A percentile compares a stretch with the other conserved stretches of the same genome.
Conservation (phyloP, 2,797 vertebrate species). For the Geotrypetes seraphini region DNA sequence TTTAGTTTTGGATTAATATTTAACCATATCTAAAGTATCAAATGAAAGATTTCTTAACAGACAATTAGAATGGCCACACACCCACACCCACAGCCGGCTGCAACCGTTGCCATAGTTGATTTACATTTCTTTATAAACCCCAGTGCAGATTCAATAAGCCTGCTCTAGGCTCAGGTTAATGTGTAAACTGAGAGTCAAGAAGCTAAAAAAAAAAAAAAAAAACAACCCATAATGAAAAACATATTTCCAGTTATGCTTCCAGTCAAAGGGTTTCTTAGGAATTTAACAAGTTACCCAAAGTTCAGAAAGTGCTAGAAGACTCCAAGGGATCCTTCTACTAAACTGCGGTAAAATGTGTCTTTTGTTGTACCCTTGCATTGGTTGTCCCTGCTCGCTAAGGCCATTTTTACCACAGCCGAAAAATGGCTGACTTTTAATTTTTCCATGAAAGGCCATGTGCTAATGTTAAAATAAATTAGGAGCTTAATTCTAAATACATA, state of each 20-base stretch:
- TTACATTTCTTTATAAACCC: slow-evolving; percentile 16
- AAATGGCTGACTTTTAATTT: no score
- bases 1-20: slow-evolving; percentile 26
- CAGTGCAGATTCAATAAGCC: slow-evolving; percentile 12
- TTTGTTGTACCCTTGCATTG: no score
- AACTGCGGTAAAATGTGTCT: no score
- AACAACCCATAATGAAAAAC: neutral
- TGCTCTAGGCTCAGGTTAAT: slow-evolving; percentile 10
- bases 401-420: no score
- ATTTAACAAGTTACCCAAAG: neutral
- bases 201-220: slow-evolving; percentile 3
- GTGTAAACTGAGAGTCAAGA: slow-evolving; percentile 4
- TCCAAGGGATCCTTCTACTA: no score
- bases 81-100: slow-evolving; percentile 15
- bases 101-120: slow-evolving; percentile 18
- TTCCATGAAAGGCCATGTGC: no score
- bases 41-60: slow-evolving; percentile 25
- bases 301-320: no score
- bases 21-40: slow-evolving; percentile 24
- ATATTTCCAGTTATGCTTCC: slow-evolving; percentile 3
- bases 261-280: neutral
- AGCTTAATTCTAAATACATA: no score
- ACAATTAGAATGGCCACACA: slow-evolving; percentile 17
- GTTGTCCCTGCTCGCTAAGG: no score
- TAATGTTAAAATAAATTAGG: no score